A percentile compares a stretch with the other conserved stretches of the same genome.
phyloP scores from a whole-genome alignment of 2,797 vertebrate genomes.

The Clarias fuscus region DNA sequence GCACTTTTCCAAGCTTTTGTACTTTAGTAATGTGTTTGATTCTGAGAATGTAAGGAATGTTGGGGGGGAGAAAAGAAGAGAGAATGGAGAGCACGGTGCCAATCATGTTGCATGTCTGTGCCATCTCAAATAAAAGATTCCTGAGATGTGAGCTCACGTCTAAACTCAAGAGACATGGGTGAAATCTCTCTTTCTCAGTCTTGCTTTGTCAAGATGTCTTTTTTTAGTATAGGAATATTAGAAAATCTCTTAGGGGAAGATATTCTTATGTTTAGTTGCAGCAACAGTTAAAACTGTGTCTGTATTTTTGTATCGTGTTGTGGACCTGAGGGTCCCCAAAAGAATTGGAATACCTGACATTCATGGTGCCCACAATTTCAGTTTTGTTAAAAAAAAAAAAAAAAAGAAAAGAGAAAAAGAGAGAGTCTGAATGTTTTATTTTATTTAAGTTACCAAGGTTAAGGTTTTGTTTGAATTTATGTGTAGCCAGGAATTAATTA shows the following conservation, averaged over 20 bases:
- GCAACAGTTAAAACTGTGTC: neutral
- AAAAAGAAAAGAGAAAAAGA: neutral
- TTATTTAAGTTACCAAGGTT: neutral
- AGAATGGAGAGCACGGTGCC: neutral
- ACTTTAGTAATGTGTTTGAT: neutral
- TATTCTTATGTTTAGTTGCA: neutral
- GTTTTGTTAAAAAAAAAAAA: neutral
- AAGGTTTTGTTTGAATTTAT: neutral
- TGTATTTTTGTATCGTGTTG: neutral
- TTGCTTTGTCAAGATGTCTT: conserved; percentile 7
- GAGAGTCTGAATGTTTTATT: neutral
- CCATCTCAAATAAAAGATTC: conserved; percentile 28
- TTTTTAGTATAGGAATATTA: neutral
- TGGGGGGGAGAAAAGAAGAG: neutral
- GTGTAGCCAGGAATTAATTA: neutral
- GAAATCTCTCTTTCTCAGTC: neutral
- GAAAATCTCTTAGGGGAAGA: neutral
- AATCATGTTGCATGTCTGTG: neutral
- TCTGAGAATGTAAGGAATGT: conserved; percentile 11
- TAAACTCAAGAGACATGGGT: neutral
- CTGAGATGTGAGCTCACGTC: conserved; percentile 43
- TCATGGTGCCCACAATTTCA: neutral
- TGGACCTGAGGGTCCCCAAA: neutral
- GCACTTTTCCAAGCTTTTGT: neutral
- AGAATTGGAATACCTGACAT: neutral